Evolutionary conservation across 2,113 vertebrate genomes (phyloP).

Genomic region (Catharus bicknelli): DNA sequence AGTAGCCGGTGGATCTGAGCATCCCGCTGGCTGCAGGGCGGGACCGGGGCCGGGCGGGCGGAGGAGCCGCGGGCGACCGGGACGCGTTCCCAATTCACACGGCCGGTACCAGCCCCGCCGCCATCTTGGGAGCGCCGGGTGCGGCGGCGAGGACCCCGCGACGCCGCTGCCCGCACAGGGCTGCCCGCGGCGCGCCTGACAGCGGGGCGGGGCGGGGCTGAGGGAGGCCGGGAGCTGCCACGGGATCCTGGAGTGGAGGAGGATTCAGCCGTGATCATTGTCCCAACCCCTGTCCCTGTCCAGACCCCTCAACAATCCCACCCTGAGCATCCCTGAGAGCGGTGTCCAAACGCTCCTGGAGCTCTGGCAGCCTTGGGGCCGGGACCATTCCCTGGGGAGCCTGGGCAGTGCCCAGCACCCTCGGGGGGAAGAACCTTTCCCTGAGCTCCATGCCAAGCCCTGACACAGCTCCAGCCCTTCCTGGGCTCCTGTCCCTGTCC

Average conservation of each 20-base stretch:
- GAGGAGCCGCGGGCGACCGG: not conserved
- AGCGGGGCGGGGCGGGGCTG: not conserved
- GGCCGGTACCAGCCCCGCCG: not conserved
- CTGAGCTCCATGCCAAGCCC: not conserved
- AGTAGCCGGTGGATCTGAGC: conserved; percentile 91
- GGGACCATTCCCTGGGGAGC: not conserved
- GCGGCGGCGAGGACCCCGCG: conserved; percentile 11
- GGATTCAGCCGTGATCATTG: accelerated
- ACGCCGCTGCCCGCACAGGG: conserved; percentile 49
- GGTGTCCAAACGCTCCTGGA: not conserved
- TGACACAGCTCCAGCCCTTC: not conserved
- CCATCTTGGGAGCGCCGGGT: conserved; percentile 12
- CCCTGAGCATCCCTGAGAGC: not conserved
- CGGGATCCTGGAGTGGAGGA: accelerated
- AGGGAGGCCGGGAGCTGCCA: not conserved
- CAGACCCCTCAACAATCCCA: not conserved
- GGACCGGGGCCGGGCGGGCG: conserved; percentile 10
- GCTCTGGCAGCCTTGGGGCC: not conserved
- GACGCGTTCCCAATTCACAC: not conserved
- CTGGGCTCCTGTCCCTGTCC: not conserved
- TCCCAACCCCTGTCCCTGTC: accelerated
- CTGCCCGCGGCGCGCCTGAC: conserved; percentile 64
- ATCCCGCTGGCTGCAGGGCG: conserved; percentile 68
- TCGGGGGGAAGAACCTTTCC: not conserved
- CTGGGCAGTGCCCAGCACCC: not conserved